Evolutionary conservation across 2,797 vertebrate genomes (phyloP).

Genomic region (Labroides dimidiatus): DNA sequence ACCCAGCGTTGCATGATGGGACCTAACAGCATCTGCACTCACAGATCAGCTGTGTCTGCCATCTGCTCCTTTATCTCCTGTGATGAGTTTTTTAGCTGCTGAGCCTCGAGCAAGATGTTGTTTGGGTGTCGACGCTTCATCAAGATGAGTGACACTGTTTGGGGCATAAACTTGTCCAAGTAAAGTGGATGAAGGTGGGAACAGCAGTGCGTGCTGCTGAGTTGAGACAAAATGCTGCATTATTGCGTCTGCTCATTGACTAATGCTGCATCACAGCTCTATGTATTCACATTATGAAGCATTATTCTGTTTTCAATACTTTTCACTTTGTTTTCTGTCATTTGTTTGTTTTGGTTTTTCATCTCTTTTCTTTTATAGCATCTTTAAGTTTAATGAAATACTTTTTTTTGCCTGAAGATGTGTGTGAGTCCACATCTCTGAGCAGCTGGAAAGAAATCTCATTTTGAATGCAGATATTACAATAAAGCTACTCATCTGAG

Average conservation of each 20-base stretch:
- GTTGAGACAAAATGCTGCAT: constrained; percentile 29
- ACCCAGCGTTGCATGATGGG: constrained; percentile 8
- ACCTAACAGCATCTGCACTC: constrained; percentile 45
- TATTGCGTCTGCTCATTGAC: constrained; percentile 20
- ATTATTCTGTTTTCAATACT: constrained; percentile 23
- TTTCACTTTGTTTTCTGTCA: constrained; percentile 30
- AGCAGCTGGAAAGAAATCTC: constrained; percentile 29
- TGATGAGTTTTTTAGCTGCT: constrained; percentile 31
- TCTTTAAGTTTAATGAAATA: constrained; percentile 33
- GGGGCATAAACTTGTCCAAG: constrained; percentile 27
- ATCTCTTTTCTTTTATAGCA: constrained; percentile 35
- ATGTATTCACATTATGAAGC: constrained; percentile 36
- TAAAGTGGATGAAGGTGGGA: constrained; percentile 18
- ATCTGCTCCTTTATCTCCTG: constrained; percentile 54
- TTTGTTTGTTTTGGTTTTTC: constrained; percentile 43
- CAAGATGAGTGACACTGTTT: constrained; percentile 44
- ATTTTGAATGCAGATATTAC: constrained; percentile 49
- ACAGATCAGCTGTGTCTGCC: constrained; percentile 30
- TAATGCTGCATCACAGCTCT: constrained; percentile 13
- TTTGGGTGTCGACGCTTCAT: constrained; percentile 38
- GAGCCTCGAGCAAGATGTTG: constrained; percentile 29
- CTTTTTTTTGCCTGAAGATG: constrained; percentile 15
- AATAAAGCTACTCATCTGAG: constrained; percentile 43
- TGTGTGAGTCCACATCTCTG: neutral
- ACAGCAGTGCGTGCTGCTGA: constrained; percentile 21